These are phyloP conservation scores for Himalopsyche tibetana DNA, from an alignment of 2,888 invertebrate species.

Conservation along the genomic window DNA sequence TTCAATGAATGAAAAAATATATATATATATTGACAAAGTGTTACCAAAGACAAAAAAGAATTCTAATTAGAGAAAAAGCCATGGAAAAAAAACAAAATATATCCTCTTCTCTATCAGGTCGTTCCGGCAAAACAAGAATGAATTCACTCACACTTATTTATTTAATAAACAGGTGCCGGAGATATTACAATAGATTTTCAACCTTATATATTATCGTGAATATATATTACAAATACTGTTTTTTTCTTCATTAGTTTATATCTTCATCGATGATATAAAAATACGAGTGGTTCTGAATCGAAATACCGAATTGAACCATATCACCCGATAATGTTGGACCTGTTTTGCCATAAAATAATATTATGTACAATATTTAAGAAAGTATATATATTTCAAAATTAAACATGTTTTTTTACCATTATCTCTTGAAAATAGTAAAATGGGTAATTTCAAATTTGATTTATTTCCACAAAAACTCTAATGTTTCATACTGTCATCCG, in stretches of 20 bases:
- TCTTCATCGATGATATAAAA: not conserved
- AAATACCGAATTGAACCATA: not conserved
- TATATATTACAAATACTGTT: conserved; percentile 42
- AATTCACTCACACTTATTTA: conserved; percentile 16
- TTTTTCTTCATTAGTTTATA: not conserved
- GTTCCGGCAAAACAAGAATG: not conserved
- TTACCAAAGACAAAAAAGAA: conserved; percentile 19
- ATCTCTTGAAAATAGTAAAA: no score
- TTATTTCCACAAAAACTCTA: no score
- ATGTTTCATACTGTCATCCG: no score
- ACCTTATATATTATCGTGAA: conserved; percentile 32
- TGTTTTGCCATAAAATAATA: no score
- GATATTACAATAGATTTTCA: not conserved
- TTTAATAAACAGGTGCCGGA: conserved; percentile 13
- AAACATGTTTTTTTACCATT: no score
- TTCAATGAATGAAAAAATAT: not conserved
- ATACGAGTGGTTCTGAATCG: not conserved
- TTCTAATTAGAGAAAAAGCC: not conserved
- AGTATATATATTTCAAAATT: no score
- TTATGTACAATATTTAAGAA: no score
- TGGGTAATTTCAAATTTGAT: no score
- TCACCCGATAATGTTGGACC: not conserved
- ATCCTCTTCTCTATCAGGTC: conserved; percentile 15
- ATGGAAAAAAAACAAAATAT: not conserved
- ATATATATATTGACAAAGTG: conserved; percentile 31